These are phyloP conservation scores for Hermaeophaga mercurialis DNA, from an alignment of 2,888 invertebrate genomes.

Conservation along the genomic window DNA sequence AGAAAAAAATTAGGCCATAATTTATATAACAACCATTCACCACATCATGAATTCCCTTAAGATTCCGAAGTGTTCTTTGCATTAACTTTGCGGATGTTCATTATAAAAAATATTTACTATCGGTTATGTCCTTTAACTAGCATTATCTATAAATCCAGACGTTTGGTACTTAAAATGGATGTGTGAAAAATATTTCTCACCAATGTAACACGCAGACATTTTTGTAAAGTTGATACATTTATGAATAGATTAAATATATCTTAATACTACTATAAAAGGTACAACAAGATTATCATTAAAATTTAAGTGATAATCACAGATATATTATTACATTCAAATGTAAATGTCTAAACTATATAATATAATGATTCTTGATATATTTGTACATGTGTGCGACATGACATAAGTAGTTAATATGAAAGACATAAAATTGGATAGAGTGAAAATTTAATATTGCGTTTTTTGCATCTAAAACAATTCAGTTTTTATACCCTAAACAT, in stretches of 20 bases:
- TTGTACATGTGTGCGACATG: slow-evolving; percentile 32
- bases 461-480: neutral
- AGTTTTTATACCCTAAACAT: too few relatives aligned
- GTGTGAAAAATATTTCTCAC: slow-evolving; percentile 7
- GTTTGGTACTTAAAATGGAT: too few relatives aligned
- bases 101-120: slow-evolving; percentile 16
- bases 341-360: slow-evolving; percentile 18
- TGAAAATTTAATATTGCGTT: slow-evolving; percentile 17
- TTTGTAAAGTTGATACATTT: slow-evolving; percentile 34
- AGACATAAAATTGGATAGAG: slow-evolving; percentile 19
- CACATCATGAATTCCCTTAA: slow-evolving; percentile 26
- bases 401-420: slow-evolving; percentile 25
- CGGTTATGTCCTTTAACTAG: slow-evolving; percentile 21
- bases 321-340: slow-evolving; percentile 28
- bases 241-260: slow-evolving; percentile 30
- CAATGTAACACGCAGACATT: slow-evolving; percentile 32
- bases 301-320: slow-evolving; percentile 37
- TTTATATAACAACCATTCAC: slow-evolving; percentile 45
- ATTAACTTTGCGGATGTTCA: slow-evolving; percentile 16
- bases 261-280: slow-evolving; percentile 41
- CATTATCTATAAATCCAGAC: too few relatives aligned
- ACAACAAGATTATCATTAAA: slow-evolving; percentile 44
- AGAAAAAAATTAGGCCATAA: slow-evolving; percentile 49
- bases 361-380: slow-evolving; percentile 34
- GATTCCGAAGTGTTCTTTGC: slow-evolving; percentile 16